A percentile compares a stretch with the other conserved stretches of the same genome.
Conservation (phyloP, 2,888 invertebrate genomes). For the Teleiodes luculella region DNA sequence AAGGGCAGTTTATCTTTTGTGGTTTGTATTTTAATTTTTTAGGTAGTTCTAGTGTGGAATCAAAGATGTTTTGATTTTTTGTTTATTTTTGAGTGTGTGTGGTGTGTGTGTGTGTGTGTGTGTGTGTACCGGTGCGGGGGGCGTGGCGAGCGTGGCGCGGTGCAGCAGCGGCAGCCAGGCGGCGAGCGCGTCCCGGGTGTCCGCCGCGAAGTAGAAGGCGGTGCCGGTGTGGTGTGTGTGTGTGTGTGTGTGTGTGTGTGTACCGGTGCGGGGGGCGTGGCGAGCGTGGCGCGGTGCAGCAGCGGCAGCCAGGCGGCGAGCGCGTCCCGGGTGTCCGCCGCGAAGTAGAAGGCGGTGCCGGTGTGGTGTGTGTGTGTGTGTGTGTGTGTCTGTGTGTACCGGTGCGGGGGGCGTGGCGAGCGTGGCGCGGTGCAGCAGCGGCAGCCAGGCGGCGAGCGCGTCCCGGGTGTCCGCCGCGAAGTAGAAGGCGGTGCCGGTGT, state of each 20-base stretch:
- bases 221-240: neutral
- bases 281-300: conserved; percentile 67
- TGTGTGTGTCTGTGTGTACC: no score
- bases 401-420: neutral
- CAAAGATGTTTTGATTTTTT: no score
- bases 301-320: conserved; percentile 83
- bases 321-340: conserved; percentile 70
- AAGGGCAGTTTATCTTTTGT: no score
- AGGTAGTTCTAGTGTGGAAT: no score
- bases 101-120: no score
- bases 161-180: conserved; percentile 82
- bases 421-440: conserved; percentile 63
- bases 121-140: conserved; percentile 73
- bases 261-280: no score
- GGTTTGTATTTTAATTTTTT: no score
- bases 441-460: conserved; percentile 61
- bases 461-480: neutral
- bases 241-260: no score
- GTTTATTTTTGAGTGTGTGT: no score
- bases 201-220: no score
- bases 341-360: conserved; percentile 66
- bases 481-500: conserved; percentile 38
- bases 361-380: no score
- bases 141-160: conserved; percentile 65
- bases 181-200: conserved; percentile 81